These are phyloP conservation scores for Zaprionus ornatus DNA, from an alignment of 1,140 invertebrate species.

Conservation along the genomic window DNA sequence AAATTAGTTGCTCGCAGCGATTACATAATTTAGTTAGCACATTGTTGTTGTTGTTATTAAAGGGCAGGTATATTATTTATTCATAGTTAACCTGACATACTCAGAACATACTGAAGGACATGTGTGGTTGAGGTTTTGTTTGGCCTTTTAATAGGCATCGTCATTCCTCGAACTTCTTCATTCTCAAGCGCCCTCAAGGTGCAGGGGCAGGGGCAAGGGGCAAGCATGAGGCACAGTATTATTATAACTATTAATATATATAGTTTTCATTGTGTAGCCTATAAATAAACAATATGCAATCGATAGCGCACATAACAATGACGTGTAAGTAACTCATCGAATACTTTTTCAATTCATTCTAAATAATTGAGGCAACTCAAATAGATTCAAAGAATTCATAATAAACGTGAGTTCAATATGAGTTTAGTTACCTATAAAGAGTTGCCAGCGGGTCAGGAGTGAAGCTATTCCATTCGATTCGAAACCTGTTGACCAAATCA, in stretches of 20 bases:
- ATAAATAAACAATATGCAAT: slow-evolving; percentile 1
- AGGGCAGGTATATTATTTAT: background rate
- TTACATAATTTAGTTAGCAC: slow-evolving; percentile 1
- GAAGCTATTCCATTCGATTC: background rate
- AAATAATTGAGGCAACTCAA: no score
- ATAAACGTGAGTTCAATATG: no score
- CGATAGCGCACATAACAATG: background rate
- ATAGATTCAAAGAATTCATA: no score
- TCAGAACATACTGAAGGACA: background rate
- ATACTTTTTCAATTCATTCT: no score
- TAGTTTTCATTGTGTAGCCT: background rate
- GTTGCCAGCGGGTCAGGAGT: no score
- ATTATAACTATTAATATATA: background rate
- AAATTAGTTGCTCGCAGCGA: slow-evolving; percentile 4
- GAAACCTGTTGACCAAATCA: background rate
- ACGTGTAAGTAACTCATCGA: background rate
- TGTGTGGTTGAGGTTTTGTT: background rate
- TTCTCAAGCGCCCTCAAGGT: background rate
- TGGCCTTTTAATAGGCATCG: background rate
- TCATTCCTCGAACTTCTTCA: background rate
- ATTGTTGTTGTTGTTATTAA: background rate
- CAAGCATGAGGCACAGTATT: background rate
- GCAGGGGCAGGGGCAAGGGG: background rate
- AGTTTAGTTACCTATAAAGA: no score
- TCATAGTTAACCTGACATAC: background rate